Base-by-base conservation (phyloP, 1,140 invertebrate genomes). In the Asbolus verrucosus region DNA sequence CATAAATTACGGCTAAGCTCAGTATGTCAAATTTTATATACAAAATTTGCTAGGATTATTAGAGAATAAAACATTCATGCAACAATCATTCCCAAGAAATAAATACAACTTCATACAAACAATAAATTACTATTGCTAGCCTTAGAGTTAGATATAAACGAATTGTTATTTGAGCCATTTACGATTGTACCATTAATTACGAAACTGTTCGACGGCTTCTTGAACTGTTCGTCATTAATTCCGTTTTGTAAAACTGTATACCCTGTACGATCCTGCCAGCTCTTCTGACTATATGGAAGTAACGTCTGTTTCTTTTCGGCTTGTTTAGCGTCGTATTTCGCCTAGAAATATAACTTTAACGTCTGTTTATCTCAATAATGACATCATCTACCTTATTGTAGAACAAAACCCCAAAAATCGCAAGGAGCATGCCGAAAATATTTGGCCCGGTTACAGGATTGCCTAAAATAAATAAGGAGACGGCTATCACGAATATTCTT, bases 371-470 rank as follows among this genome's bases (percentile, higher is more conserved):
- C n/a, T n/a, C n/a, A n/a, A n/a, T n/a, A n/a, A n/a, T 38, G 9
- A 6, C 27, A 33, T 33, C 11, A 36, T 67, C 71, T 79, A 87
- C 86, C 81, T 89, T 90, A 82, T 98, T 98, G 82, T 98, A 98
- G 46, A 87, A 87, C 6, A 98, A 84, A 15, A 98, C 96, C 21
- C 96, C 97, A 61, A 92, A 83, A 68, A 97, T 91, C 1, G 97
- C 96, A 66, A 97, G 77, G 21, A 90, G 82, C 96, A 98, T 98
- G 31, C 97, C 97, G 43, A 93, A 85, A 70, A 97, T 81, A 83
- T 99, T 98, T 27, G 91, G 82, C 59, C 87, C 83, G 1, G 95
- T 95, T 0, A 98, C 95, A 0, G 96, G 96, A 84, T 99, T 99
- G 18, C 92, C 90, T 67, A 98, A 83, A 70, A 97, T 86, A 33